Evolutionary conservation across 2,888 invertebrate species (phyloP).

Genomic region (Acleris cristana): DNA sequence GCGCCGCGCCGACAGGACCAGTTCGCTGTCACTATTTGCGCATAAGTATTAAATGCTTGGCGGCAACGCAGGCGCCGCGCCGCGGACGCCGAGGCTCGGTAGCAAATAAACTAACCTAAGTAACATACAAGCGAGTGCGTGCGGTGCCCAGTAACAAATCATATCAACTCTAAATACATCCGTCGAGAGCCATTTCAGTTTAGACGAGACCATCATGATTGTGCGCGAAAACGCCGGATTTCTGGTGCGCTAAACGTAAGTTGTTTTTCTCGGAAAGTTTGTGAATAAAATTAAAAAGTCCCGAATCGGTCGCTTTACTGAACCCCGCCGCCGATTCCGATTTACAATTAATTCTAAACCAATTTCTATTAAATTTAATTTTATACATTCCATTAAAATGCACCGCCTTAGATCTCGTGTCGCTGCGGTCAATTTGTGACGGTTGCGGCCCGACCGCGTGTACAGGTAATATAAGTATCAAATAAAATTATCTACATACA

Average conservation of each 20-base stretch:
- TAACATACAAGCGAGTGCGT: conserved; percentile 51
- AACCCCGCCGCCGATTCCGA: conserved; percentile 42
- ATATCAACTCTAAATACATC: conserved; percentile 1
- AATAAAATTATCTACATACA: conserved; percentile 45
- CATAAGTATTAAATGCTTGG: not conserved
- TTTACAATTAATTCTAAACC: conserved; percentile 50
- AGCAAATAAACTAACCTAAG: conserved; percentile 61
- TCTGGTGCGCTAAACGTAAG: not conserved
- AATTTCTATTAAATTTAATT: conserved; percentile 46
- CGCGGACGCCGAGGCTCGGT: conserved; percentile 43
- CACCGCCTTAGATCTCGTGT: conserved; percentile 43
- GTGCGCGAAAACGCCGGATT: not conserved
- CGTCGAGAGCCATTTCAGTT: not conserved
- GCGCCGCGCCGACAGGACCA: not conserved
- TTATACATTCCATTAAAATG: conserved; percentile 48
- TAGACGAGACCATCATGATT: not conserved
- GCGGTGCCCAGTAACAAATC: conserved; percentile 27
- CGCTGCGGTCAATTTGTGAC: conserved; percentile 37
- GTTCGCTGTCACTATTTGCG: not conserved
- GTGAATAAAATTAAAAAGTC: conserved; percentile 25
- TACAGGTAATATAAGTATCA: conserved; percentile 50
- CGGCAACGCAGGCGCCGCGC: conserved; percentile 20
- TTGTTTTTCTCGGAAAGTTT: not conserved
- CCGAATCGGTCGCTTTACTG: conserved; percentile 25
- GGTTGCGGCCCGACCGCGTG: conserved; percentile 37